phyloP scores from a whole-genome alignment of 2,113 vertebrate species.

The Jacana jacana region DNA sequence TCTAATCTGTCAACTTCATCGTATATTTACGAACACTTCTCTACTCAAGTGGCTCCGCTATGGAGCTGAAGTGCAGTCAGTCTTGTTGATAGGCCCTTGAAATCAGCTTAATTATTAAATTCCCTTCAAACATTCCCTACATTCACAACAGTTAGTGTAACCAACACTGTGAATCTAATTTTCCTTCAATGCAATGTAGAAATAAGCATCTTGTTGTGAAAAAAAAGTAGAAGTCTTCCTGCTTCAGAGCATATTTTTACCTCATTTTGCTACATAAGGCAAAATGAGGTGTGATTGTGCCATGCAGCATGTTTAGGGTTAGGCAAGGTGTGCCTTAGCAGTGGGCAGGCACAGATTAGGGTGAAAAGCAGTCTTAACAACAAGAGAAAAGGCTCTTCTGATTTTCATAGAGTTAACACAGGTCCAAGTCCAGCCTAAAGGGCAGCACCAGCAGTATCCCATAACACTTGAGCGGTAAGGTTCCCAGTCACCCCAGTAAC shows the following conservation, averaged over 20 bases:
- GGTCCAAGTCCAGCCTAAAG: not conserved
- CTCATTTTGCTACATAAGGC: not conserved
- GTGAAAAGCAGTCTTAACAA: not conserved
- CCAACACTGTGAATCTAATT: not conserved
- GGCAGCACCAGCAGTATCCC: not conserved
- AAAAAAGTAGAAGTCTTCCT: not conserved
- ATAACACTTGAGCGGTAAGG: not conserved
- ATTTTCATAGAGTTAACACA: not conserved
- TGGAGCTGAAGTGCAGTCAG: not conserved
- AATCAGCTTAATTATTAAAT: constrained; percentile 64
- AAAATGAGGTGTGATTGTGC: not conserved
- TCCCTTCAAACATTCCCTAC: not conserved
- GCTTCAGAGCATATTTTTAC: not conserved
- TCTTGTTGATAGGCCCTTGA: constrained; percentile 36
- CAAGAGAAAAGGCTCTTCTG: not conserved
- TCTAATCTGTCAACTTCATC: not conserved
- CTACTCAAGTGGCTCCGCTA: constrained; percentile 3
- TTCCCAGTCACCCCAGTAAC: not conserved
- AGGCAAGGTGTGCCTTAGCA: not conserved
- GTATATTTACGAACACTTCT: not conserved
- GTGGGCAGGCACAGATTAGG: not conserved
- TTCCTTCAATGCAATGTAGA: not conserved
- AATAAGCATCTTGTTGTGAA: not conserved
- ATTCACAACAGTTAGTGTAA: constrained; percentile 9
- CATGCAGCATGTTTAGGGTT: not conserved